phyloP scores from a whole-genome alignment of 2,113 vertebrate species.

The Amia ocellicauda region DNA sequence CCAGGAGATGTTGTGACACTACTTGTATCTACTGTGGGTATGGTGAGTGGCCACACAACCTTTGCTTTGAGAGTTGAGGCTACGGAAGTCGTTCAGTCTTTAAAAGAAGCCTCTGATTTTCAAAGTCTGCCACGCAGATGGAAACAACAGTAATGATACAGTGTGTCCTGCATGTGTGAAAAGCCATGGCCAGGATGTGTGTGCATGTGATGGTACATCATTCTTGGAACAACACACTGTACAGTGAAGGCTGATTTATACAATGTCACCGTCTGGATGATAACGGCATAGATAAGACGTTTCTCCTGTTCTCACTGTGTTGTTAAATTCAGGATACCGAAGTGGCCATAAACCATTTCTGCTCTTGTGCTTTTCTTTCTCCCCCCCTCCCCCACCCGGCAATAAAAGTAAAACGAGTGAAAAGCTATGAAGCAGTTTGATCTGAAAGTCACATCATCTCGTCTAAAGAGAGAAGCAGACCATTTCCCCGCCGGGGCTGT shows the following conservation, averaged over 20 bases:
- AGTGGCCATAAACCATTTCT: constrained; percentile 33
- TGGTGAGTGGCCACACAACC: too few relatives aligned
- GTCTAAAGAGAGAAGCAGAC: constrained; percentile 79
- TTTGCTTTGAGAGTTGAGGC: too few relatives aligned
- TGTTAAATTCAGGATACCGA: constrained; percentile 6
- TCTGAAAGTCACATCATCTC: constrained; percentile 79
- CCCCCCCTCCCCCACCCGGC: constrained; percentile 48
- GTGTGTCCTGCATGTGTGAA: background rate
- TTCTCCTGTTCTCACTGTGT: constrained; percentile 19
- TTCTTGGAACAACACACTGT: constrained; percentile 4
- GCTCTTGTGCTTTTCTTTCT: constrained; percentile 28
- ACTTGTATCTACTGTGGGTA: too few relatives aligned
- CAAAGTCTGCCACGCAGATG: background rate
- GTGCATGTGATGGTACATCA: background rate
- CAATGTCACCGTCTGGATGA: constrained; percentile 21
- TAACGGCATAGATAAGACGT: constrained; percentile 40
- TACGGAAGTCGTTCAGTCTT: too few relatives aligned
- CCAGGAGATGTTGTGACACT: too few relatives aligned
- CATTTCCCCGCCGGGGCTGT: constrained; percentile 76
- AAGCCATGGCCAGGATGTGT: background rate
- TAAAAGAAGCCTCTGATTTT: background rate
- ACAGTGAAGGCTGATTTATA: background rate
- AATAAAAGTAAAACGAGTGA: constrained; percentile 75
- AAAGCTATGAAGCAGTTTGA: constrained; percentile 74
- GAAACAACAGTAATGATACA: background rate